Conservation (phyloP, 2,113 vertebrate genomes). For the Enhydra lutris region DNA sequence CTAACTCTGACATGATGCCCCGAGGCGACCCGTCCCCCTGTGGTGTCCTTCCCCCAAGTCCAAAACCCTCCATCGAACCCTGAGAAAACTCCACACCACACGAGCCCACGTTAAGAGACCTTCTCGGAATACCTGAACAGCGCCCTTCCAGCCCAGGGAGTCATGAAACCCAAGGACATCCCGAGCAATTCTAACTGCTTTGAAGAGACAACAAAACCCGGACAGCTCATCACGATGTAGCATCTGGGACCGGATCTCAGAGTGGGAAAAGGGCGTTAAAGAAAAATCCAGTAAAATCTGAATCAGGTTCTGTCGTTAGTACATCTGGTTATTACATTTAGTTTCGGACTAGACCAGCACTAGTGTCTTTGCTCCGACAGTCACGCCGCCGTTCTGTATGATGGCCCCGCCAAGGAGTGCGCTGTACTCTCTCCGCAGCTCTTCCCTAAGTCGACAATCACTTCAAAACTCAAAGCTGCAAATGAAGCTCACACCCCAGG, state of each 20-base stretch:
- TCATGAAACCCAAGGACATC: not conserved
- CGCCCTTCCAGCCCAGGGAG: not conserved
- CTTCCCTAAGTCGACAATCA: conserved; percentile 2
- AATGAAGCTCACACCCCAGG: not conserved
- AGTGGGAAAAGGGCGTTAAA: not conserved
- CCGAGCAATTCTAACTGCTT: not conserved
- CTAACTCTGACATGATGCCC: not conserved
- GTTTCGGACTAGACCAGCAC: not conserved
- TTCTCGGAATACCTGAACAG: not conserved
- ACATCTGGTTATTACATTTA: not conserved
- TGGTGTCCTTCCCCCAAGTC: not conserved
- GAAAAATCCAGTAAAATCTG: not conserved
- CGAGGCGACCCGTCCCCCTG: not conserved
- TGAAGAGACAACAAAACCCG: not conserved
- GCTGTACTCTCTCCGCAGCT: not conserved
- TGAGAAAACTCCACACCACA: not conserved
- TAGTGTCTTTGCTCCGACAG: not conserved
- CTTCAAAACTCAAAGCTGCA: conserved; percentile 33
- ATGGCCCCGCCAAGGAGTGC: not conserved
- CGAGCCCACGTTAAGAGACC: not conserved
- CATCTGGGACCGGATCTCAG: not conserved
- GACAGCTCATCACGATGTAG: not conserved
- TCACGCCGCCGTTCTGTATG: not conserved
- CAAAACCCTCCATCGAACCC: not conserved
- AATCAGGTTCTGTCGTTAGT: not conserved